Evolutionary conservation across 2,113 vertebrate species (phyloP).

Genomic region (Chroicocephalus ridibundus): DNA sequence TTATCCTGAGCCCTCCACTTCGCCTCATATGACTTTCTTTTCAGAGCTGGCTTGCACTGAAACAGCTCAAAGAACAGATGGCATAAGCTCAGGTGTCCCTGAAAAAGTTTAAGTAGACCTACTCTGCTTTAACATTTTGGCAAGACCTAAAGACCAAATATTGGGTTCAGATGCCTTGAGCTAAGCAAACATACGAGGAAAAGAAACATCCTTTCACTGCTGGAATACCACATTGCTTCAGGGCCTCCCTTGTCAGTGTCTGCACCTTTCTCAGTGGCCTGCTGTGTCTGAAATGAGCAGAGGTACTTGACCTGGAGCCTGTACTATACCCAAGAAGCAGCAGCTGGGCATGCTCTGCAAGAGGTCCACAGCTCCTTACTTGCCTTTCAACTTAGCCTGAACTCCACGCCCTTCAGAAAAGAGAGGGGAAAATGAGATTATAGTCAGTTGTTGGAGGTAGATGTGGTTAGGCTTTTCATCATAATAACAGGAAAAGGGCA

Average conservation of each 20-base stretch:
- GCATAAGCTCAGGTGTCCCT: not conserved
- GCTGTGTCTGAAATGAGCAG: not conserved
- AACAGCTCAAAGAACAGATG: not conserved
- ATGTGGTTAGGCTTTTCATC: not conserved
- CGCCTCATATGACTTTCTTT: not conserved
- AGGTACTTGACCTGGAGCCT: not conserved
- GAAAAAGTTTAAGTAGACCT: not conserved
- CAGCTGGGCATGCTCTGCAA: not conserved
- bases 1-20: not conserved
- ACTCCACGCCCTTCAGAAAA: not conserved
- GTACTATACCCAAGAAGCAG: not conserved
- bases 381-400: not conserved
- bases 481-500: not conserved
- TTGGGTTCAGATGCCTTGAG: not conserved
- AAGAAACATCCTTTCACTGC: not conserved
- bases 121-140: not conserved
- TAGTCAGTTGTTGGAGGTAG: not conserved
- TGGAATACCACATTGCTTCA: not conserved
- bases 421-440: not conserved
- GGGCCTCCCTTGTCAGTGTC: not conserved
- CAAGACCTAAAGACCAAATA: not conserved
- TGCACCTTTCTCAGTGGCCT: not conserved
- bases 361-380: not conserved
- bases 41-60: not conserved
- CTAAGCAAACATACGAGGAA: accelerated